Conservation (phyloP, 2,888 invertebrate genomes). For the Dasysyrphus albostriatus region DNA sequence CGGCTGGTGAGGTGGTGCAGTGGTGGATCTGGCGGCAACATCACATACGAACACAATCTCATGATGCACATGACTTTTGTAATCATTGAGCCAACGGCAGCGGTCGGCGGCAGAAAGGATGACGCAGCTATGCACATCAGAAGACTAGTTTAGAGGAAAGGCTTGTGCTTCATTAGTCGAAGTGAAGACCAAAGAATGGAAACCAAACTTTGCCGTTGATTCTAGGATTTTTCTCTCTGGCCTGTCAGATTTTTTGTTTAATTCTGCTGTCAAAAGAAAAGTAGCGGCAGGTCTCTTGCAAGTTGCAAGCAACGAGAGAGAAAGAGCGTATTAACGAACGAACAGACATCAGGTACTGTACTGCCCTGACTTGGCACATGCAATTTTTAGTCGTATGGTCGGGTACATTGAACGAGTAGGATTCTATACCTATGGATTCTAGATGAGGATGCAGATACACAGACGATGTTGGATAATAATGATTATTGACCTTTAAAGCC, state of each 20-base stretch:
- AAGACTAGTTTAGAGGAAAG: conserved; percentile 41
- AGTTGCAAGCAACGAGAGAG: conserved; percentile 18
- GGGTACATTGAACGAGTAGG: conserved; percentile 22
- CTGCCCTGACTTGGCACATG: conserved; percentile 38
- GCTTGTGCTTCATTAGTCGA: conserved; percentile 68
- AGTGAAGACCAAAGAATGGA: conserved; percentile 44
- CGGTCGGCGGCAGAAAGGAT: conserved; percentile 28
- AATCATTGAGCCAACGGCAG: conserved; percentile 50
- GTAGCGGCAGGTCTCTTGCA: conserved; percentile 42
- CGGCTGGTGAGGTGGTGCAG: background rate
- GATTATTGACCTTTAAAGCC: conserved; percentile 72
- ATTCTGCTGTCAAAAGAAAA: conserved; percentile 59
- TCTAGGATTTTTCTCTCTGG: conserved; percentile 48
- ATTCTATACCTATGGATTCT: conserved; percentile 68
- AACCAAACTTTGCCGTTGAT: conserved; percentile 55
- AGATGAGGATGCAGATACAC: conserved; percentile 61
- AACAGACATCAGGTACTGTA: conserved; percentile 13
- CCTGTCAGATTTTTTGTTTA: conserved; percentile 39
- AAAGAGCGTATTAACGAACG: conserved; percentile 1
- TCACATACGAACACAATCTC: conserved; percentile 53
- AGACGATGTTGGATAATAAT: conserved; percentile 67
- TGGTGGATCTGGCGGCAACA: conserved; percentile 50
- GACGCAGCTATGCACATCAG: conserved; percentile 43
- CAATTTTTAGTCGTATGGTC: conserved; percentile 26
- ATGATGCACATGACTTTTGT: conserved; percentile 61